Evolutionary conservation across 2,113 vertebrate species (phyloP).

Genomic region (Sarotherodon lohbergeri): DNA sequence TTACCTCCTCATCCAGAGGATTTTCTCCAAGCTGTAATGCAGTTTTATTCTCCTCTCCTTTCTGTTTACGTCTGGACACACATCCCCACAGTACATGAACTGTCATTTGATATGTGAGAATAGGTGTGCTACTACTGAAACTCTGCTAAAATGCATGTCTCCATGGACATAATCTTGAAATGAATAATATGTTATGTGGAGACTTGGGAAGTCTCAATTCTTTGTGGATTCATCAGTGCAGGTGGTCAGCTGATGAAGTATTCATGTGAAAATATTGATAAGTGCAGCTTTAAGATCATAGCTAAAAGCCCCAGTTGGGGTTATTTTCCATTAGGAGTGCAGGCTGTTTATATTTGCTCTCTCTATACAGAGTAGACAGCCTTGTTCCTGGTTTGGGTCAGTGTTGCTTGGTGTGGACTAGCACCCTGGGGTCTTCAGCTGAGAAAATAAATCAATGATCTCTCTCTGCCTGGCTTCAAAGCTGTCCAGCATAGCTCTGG

Average conservation of each 20-base stretch:
- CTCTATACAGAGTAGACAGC: background rate
- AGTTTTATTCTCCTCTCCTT: background rate
- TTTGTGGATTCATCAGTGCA: background rate
- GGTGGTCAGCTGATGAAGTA: background rate
- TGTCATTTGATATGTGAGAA: background rate
- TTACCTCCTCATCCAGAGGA: background rate
- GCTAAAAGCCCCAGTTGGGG: background rate
- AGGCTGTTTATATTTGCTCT: background rate
- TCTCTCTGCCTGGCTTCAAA: conserved; percentile 3
- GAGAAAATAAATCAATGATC: conserved; percentile 53
- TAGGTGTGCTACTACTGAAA: background rate
- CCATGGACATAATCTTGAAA: background rate
- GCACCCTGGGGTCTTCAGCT: conserved; percentile 50
- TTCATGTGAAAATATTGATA: background rate
- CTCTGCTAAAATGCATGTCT: background rate
- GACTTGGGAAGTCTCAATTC: background rate
- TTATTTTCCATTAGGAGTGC: conserved; percentile 1
- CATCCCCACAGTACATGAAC: background rate
- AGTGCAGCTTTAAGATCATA: background rate
- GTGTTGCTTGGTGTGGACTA: background rate
- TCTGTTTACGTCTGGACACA: background rate
- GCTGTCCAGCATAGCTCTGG: background rate
- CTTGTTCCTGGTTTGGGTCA: conserved; percentile 7
- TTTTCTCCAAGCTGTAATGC: background rate
- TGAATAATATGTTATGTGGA: background rate